phyloP scores from a whole-genome alignment of 2,797 vertebrate species.

The Emydoidea blandingii region DNA sequence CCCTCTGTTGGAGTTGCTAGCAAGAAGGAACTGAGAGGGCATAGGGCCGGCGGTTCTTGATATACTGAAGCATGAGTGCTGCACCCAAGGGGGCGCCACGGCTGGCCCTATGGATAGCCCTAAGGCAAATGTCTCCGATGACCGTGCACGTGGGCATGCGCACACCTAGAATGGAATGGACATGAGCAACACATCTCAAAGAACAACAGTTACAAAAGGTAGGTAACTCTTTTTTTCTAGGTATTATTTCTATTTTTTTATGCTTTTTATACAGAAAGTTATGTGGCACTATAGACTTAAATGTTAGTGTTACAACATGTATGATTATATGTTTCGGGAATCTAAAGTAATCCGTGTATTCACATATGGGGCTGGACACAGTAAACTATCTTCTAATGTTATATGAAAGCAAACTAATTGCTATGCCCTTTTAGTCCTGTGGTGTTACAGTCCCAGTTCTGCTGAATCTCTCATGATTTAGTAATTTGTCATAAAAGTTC shows the following conservation, averaged over 20 bases:
- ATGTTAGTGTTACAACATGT: background rate
- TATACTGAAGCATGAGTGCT: too few relatives aligned
- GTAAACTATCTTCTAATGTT: constrained; percentile 22
- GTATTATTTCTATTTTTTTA: background rate
- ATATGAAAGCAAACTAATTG: constrained; percentile 51
- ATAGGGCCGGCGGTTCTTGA: too few relatives aligned
- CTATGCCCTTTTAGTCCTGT: constrained; percentile 17
- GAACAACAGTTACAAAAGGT: too few relatives aligned
- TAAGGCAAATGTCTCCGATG: too few relatives aligned
- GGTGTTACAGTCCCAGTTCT: background rate
- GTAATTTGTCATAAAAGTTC: constrained; percentile 6
- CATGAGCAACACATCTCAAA: too few relatives aligned
- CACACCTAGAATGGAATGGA: too few relatives aligned
- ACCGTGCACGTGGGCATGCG: too few relatives aligned
- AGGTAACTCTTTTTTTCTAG: background rate
- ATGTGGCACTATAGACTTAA: background rate
- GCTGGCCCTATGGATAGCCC: too few relatives aligned
- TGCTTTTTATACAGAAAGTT: background rate
- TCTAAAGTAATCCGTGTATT: constrained; percentile 40
- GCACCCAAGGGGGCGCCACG: too few relatives aligned
- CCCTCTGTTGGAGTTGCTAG: too few relatives aligned
- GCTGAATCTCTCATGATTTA: constrained; percentile 17
- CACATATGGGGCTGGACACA: constrained; percentile 10
- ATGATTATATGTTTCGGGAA: constrained; percentile 37
- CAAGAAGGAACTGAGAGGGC: too few relatives aligned